A percentile compares a stretch with the other conserved stretches of the same genome.
phyloP scores from a whole-genome alignment of 2,888 invertebrate genomes.

The Endotricha flammealis region DNA sequence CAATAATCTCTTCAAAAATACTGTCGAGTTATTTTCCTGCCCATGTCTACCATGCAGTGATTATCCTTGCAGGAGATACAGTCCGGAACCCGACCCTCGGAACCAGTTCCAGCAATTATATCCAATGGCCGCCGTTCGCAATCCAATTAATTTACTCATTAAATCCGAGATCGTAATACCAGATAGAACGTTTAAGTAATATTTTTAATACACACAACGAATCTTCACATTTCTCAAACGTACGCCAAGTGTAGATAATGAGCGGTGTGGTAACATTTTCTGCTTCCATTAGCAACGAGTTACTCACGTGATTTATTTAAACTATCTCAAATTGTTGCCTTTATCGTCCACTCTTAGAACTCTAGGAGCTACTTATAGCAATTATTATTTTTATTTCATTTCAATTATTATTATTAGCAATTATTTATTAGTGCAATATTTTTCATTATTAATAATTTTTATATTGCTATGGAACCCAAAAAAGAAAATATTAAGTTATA shows the following conservation, averaged over 20 bases:
- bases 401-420: too few relatives aligned
- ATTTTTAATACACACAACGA: conserved; percentile 19
- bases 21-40: neutral
- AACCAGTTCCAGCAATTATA: conserved; percentile 38
- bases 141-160: conserved; percentile 70
- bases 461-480: too few relatives aligned
- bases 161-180: conserved; percentile 53
- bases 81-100: conserved; percentile 13
- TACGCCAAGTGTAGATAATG: conserved; percentile 7
- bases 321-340: conserved; percentile 1
- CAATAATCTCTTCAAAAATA: too few relatives aligned
- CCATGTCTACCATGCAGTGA: conserved; percentile 4
- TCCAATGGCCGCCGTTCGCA: conserved; percentile 36
- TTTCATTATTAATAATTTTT: too few relatives aligned
- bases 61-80: conserved; percentile 7
- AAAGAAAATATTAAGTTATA: too few relatives aligned
- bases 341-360: conserved; percentile 2
- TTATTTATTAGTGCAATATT: too few relatives aligned
- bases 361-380: conserved; percentile 24
- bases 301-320: conserved; percentile 7
- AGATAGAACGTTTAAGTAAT: conserved; percentile 35
- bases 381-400: conserved; percentile 27
- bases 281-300: conserved; percentile 9
- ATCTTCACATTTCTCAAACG: conserved; percentile 9
- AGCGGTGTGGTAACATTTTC: conserved; percentile 7